These are phyloP conservation scores for Euura saliciscinereae DNA, from an alignment of 1,140 invertebrate species.

Conservation along the genomic window DNA sequence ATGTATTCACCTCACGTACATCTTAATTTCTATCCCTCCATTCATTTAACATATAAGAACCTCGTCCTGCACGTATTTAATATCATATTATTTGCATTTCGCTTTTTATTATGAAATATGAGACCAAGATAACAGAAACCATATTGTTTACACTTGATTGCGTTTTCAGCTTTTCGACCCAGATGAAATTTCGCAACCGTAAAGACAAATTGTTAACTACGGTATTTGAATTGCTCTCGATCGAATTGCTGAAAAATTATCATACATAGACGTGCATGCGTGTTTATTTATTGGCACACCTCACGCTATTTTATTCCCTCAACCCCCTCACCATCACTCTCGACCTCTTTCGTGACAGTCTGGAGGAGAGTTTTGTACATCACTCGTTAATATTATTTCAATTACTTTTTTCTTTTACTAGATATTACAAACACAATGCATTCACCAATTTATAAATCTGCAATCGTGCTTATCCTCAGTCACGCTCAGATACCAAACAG, in stretches of 20 bases:
- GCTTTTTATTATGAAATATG: neutral
- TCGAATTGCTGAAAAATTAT: slow-evolving; percentile 10
- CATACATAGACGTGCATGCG: slow-evolving; percentile 19
- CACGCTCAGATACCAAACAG: neutral
- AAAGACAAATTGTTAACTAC: too few relatives aligned
- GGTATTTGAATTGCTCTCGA: neutral
- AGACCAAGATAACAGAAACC: neutral
- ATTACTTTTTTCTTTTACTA: neutral
- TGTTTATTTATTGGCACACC: slow-evolving; percentile 26
- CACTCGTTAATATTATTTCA: slow-evolving; percentile 21
- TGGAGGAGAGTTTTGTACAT: slow-evolving; percentile 55
- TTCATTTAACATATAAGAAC: slow-evolving; percentile 47
- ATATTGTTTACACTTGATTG: slow-evolving; percentile 5
- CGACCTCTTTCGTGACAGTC: slow-evolving; percentile 64
- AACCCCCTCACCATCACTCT: slow-evolving; percentile 41
- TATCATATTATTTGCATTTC: slow-evolving; percentile 2
- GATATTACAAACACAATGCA: neutral
- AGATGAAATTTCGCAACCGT: too few relatives aligned
- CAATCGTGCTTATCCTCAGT: neutral
- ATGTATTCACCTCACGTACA: slow-evolving; percentile 37
- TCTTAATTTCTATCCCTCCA: slow-evolving; percentile 39
- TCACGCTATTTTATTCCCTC: slow-evolving; percentile 31
- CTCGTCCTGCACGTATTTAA: slow-evolving; percentile 27
- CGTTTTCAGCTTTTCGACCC: too few relatives aligned
- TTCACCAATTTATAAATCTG: neutral